Evolutionary conservation across 2,113 vertebrate species (phyloP), one percentile per base, ranked within the genome.

Genomic region (Xenopus laevis): DNA sequence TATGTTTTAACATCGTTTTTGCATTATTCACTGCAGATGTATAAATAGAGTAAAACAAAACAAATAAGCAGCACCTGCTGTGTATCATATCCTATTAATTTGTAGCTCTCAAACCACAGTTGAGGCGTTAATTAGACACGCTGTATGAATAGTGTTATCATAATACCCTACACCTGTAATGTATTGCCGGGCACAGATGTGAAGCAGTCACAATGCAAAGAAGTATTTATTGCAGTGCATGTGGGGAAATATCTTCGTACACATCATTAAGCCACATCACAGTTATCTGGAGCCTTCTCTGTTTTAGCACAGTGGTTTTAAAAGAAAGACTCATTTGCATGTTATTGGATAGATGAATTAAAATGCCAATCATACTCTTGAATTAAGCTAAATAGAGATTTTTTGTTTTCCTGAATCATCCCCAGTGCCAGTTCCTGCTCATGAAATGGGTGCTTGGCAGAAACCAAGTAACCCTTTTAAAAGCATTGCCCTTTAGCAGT

Each of bases 81-180:
- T 12, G 58, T 27, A 60, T 60, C 58, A 21, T 4, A 27, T 21
- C 58, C 18, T 60, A 60, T 60, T 60, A 23, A 60, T 60, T 60
- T 60, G 58, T 60, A 23, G 20, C 10, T 60, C 20, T n/a, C 12
- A 4, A 13, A 12, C 21, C 58, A 21, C 58, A 23, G 11, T 60
- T 18, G 9, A 60, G 58, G 58, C 12, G 58, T 60, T 60, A 60
- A 60, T 23, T 60, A 60, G 58, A 60, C 18, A 60, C 58, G 7
- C 58, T 27, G 4, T 60, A 21, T 60, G 58, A 60, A 60, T 23
- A 60, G 21, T 27, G 3, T 4, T 13, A 21, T 60, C 20, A 21
- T 60, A 60, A 18, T 23, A 21, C 1, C 4, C 10, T 60, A 60
- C 20, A 60, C 18, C 18, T 60, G 58, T 60, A 60, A 60, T 21